phyloP scores from a whole-genome alignment of 2,888 invertebrate genomes.

The Nomada lathburiana region DNA sequence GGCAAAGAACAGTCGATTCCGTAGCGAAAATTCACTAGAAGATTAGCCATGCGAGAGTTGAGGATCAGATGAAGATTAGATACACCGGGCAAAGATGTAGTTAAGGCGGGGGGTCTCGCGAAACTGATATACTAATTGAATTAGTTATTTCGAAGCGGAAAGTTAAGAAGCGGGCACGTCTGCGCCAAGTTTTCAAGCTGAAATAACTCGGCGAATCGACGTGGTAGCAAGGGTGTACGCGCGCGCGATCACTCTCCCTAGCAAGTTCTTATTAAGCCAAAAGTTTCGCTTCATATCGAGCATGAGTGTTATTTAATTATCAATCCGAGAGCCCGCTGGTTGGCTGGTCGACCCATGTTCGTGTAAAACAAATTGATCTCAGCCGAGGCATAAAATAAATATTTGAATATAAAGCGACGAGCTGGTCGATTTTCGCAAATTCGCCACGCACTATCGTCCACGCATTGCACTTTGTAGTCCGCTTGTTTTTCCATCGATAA shows the following conservation, averaged over 20 bases:
- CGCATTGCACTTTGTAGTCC: constrained; percentile 33
- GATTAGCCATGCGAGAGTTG: constrained; percentile 67
- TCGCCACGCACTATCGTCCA: constrained; percentile 15
- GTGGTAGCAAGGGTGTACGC: constrained; percentile 50
- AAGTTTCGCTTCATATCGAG: constrained; percentile 70
- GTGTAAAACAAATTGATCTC: constrained; percentile 8
- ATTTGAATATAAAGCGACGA: neutral
- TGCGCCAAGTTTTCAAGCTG: constrained; percentile 73
- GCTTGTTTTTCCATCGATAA: constrained; percentile 46
- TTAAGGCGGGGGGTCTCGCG: constrained; percentile 59
- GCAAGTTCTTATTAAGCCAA: constrained; percentile 72
- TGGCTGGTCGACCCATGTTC: neutral
- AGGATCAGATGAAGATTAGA: constrained; percentile 65
- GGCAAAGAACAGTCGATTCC: constrained; percentile 4
- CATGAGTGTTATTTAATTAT: constrained; percentile 72
- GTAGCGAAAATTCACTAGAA: constrained; percentile 35
- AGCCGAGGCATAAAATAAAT: neutral
- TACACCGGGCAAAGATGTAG: constrained; percentile 66
- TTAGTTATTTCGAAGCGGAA: constrained; percentile 75
- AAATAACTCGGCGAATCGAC: constrained; percentile 73
- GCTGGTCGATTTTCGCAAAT: constrained; percentile 17
- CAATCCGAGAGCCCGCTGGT: constrained; percentile 32
- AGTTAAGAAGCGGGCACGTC: constrained; percentile 71
- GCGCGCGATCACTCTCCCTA: constrained; percentile 27
- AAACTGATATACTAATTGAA: constrained; percentile 74